Conservation (phyloP, 2,888 invertebrate genomes). For the Schizotus pectinicornis region DNA sequence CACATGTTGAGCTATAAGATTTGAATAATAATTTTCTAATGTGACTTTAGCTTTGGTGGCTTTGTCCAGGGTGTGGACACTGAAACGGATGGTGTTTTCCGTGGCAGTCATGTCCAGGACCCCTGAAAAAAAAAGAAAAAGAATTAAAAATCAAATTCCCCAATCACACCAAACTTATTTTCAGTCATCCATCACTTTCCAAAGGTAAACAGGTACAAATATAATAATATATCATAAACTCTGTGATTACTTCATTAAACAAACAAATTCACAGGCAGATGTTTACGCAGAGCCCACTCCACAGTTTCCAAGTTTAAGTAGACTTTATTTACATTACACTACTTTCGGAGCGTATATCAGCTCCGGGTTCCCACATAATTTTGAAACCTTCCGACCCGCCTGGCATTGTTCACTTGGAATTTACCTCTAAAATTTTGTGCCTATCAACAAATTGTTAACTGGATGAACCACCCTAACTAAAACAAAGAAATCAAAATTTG, state of each 20-base stretch:
- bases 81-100: constrained; percentile 87
- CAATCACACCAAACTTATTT: not conserved
- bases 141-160: constrained; percentile 25
- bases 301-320: too few species aligned
- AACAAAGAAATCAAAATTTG: too few species aligned
- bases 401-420: too few species aligned
- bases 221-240: constrained; percentile 3
- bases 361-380: too few species aligned
- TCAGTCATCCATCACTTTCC: too few species aligned
- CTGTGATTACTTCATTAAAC: constrained; percentile 19
- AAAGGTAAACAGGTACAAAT: too few species aligned
- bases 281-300: constrained; percentile 3
- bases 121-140: constrained; percentile 61
- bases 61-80: constrained; percentile 97
- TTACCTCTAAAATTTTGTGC: too few species aligned
- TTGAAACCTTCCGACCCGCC: too few species aligned
- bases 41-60: constrained; percentile 99
- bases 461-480: too few species aligned
- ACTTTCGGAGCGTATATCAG: too few species aligned
- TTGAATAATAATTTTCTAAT: constrained; percentile 98
- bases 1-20: constrained; percentile 95
- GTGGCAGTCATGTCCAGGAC: constrained; percentile 86
- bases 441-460: too few species aligned
- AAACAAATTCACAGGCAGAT: constrained; percentile 15
- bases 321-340: too few species aligned